Evolutionary conservation across 2,113 vertebrate species (phyloP), one percentile per base, ranked within the genome.

Genomic region (Anguilla rostrata): DNA sequence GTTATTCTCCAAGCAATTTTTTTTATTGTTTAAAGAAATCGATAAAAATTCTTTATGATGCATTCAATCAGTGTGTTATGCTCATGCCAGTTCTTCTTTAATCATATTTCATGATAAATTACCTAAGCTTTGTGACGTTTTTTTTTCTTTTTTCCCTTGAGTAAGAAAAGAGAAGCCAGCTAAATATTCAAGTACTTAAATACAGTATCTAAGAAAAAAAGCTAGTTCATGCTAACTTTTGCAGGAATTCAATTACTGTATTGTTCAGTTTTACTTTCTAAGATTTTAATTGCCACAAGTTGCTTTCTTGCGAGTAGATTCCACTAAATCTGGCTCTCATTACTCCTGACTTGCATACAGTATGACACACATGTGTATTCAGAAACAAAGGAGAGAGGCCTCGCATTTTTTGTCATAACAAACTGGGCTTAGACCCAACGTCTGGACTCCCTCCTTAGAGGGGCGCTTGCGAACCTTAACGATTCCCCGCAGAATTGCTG

Each of bases 21-120:
- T 86, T 86, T 92, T 90, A 93, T 88, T 89, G 56, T 84, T 84
- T 82, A 29, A 80, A 87, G 63, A 41, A 11, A 84, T 34, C 53
- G 66, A 86, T 91, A 92, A 89, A 88, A 89, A 92, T 90, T 90
- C 84, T 81, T 9, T 49, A 66, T 87, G 66, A 16, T 71, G 41
- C 71, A 89, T 81, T 60, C 66, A 87, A 56, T 78, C 29, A 86
- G 78, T 41, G 11, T 86, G 87, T 86, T 39, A 3, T 3, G 86
- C 82, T 87, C 71, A 81, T 87, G 86, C 89, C 88, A 85, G 66
- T 66, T 83, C 82, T 66, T 83, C 82, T 84, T 82, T 22, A 80
- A 43, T 83, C 82, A 82, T 81, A 86, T 66, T 15, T 84, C 39
- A 80, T 88, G 85, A 87, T 89, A 88, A 81, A 91, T 92, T 89